These are phyloP conservation scores for Merops nubicus DNA, from an alignment of 2,113 vertebrate species.

Conservation along the genomic window DNA sequence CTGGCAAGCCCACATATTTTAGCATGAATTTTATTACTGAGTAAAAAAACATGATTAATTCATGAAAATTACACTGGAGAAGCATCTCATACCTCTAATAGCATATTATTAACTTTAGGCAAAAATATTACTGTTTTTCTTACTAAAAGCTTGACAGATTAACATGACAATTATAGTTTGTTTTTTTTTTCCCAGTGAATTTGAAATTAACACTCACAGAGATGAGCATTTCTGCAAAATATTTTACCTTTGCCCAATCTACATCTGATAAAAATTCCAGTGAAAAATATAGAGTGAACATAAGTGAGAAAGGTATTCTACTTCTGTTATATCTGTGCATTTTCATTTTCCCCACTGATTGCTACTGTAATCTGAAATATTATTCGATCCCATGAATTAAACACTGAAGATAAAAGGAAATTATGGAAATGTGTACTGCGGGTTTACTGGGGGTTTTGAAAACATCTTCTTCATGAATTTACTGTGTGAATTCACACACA, in stretches of 20 bases:
- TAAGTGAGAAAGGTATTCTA: background rate
- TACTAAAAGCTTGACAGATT: background rate
- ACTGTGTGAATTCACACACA: background rate
- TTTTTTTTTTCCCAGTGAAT: background rate
- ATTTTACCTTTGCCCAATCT: background rate
- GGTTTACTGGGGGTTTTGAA: background rate
- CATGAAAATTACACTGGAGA: constrained; percentile 6
- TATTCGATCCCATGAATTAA: background rate
- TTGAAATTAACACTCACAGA: background rate
- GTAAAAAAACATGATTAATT: constrained; percentile 61
- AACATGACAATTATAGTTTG: background rate
- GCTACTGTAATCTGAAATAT: background rate
- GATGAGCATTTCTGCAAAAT: background rate
- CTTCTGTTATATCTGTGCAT: background rate
- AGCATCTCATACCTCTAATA: constrained; percentile 44
- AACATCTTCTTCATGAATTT: background rate
- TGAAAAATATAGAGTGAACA: background rate
- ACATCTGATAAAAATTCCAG: background rate
- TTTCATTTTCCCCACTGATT: background rate
- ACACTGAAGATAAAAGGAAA: background rate
- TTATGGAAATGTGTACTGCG: background rate
- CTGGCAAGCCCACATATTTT: constrained; percentile 60
- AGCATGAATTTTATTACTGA: constrained; percentile 48
- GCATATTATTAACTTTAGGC: constrained; percentile 20
- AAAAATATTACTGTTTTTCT: constrained; percentile 32